Evolutionary conservation across 2,888 invertebrate species (phyloP).

Genomic region (Coenonympha arcania): DNA sequence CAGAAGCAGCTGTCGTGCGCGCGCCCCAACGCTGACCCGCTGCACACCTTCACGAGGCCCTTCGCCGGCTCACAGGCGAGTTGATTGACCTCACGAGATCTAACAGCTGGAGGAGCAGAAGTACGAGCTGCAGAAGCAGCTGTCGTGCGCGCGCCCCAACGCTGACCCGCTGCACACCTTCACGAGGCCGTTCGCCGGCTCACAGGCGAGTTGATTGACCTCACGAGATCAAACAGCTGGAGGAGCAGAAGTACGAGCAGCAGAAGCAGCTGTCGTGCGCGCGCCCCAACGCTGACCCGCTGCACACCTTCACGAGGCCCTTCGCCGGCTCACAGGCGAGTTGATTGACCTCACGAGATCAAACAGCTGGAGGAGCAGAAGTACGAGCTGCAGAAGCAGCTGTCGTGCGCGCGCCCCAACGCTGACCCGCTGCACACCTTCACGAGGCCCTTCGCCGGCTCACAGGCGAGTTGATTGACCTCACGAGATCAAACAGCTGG

Average conservation of each 20-base stretch:
- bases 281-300: constrained; percentile 42
- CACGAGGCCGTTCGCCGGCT: constrained; percentile 80
- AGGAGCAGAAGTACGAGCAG: background rate
- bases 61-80: constrained; percentile 80
- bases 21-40: constrained; percentile 42
- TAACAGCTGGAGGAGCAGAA: background rate
- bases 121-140: background rate
- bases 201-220: constrained; percentile 72
- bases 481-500: too few relatives aligned
- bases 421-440: too few relatives aligned
- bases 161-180: constrained; percentile 68
- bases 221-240: background rate
- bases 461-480: too few relatives aligned
- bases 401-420: background rate
- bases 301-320: constrained; percentile 75
- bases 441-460: too few relatives aligned
- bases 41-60: constrained; percentile 75
- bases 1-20: background rate
- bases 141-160: constrained; percentile 6
- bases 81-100: too few relatives aligned
- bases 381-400: background rate
- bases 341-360: too few relatives aligned
- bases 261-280: background rate
- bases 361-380: background rate
- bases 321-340: constrained; percentile 80